Evolutionary conservation across 2,113 vertebrate genomes (phyloP).

Genomic region (Odobenus rosmarus): DNA sequence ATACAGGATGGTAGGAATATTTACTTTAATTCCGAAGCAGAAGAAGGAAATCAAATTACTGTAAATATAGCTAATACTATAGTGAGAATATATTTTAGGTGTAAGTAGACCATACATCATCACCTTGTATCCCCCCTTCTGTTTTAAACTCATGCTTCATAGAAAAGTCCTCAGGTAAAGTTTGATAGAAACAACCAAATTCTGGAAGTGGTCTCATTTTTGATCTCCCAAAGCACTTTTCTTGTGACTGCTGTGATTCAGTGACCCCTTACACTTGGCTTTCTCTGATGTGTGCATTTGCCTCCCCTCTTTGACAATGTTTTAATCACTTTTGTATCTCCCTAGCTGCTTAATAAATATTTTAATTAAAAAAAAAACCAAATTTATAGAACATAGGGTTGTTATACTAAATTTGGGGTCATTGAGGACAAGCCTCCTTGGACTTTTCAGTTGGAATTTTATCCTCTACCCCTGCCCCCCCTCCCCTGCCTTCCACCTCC

Average conservation of each 20-base stretch:
- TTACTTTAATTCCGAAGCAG: not conserved
- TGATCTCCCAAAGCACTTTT: constrained; percentile 11
- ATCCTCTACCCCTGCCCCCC: not conserved
- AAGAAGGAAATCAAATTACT: not conserved
- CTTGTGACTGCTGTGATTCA: constrained; percentile 47
- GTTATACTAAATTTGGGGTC: not conserved
- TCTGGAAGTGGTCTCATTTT: constrained; percentile 54
- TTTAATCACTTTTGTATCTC: constrained; percentile 66
- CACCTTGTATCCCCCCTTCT: not conserved
- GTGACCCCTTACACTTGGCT: constrained; percentile 30
- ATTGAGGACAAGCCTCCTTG: not conserved
- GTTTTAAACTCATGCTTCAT: not conserved
- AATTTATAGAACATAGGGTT: not conserved
- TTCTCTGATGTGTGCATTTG: constrained; percentile 43
- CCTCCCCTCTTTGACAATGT: constrained; percentile 43
- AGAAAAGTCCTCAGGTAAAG: not conserved
- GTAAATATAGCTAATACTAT: not conserved
- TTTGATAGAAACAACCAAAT: not conserved
- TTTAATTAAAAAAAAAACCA: constrained; percentile 3
- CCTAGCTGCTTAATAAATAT: constrained; percentile 75
- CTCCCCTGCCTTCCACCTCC: not conserved
- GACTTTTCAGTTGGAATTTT: not conserved
- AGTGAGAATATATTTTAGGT: not conserved
- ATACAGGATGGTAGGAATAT: not conserved
- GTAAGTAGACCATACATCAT: not conserved